Evolutionary conservation across 2,797 vertebrate species (phyloP).

Genomic region (Pseudomugil gertrudae): DNA sequence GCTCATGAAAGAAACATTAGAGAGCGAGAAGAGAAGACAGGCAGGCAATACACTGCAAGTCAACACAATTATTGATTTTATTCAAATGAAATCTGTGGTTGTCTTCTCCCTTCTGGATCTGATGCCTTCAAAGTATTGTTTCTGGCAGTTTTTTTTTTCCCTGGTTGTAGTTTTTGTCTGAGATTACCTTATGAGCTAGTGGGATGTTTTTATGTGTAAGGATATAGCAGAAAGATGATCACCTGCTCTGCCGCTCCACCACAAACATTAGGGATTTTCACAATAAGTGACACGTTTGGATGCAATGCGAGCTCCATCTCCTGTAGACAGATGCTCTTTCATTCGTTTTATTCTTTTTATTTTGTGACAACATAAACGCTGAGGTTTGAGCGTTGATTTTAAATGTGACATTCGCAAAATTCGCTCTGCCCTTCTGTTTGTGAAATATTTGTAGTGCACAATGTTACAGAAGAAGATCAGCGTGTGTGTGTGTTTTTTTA

Average conservation of each 20-base stretch:
- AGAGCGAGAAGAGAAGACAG: constrained; percentile 76
- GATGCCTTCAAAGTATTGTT: constrained; percentile 53
- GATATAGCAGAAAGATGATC: constrained; percentile 12
- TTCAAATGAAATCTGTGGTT: constrained; percentile 73
- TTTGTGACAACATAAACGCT: constrained; percentile 35
- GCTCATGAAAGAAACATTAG: constrained; percentile 86
- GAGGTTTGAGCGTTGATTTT: constrained; percentile 53
- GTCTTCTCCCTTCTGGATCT: constrained; percentile 53
- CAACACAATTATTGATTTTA: constrained; percentile 84
- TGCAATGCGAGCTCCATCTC: constrained; percentile 1
- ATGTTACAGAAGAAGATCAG: constrained; percentile 66
- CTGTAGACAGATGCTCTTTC: constrained; percentile 21
- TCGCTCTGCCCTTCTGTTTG: constrained; percentile 59
- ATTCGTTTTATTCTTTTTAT: constrained; percentile 40
- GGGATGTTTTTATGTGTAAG: constrained; percentile 20
- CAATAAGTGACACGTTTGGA: constrained; percentile 2
- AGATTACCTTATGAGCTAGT: constrained; percentile 36
- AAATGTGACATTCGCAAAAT: constrained; percentile 70
- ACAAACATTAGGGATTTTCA: neutral
- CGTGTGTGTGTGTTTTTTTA: constrained; percentile 70
- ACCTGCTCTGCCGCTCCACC: constrained; percentile 4
- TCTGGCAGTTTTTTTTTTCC: constrained; percentile 38
- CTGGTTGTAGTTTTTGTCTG: constrained; percentile 33
- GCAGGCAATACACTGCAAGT: constrained; percentile 80
- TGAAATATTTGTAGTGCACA: constrained; percentile 63